phyloP scores from a whole-genome alignment of 2,113 vertebrate species.

The Pholis gunnellus region DNA sequence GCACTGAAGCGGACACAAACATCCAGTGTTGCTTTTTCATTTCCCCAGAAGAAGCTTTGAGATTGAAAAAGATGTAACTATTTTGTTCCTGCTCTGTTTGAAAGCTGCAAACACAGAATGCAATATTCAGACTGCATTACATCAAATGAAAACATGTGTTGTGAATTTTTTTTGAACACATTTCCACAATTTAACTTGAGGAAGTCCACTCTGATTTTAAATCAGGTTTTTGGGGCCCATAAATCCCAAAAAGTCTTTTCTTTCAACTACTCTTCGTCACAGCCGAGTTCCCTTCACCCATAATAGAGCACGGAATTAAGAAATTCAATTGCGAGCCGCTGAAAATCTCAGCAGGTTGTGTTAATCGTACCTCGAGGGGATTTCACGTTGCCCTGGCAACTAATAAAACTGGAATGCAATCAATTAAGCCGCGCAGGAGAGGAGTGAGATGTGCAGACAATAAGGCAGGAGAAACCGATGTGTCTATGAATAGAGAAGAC shows the following conservation, averaged over 20 bases:
- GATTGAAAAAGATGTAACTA: too few species aligned
- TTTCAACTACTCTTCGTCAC: background rate
- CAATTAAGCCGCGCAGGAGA: conserved; percentile 24
- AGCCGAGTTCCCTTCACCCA: conserved; percentile 21
- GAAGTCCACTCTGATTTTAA: background rate
- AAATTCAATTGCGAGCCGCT: conserved; percentile 20
- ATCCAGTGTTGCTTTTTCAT: background rate
- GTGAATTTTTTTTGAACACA: background rate
- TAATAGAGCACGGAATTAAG: background rate
- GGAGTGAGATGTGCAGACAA: conserved; percentile 5
- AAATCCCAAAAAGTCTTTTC: background rate
- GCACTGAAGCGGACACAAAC: background rate
- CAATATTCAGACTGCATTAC: conserved; percentile 3
- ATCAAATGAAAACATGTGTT: background rate
- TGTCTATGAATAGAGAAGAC: background rate
- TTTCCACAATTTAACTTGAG: background rate
- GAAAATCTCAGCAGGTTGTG: conserved; percentile 7
- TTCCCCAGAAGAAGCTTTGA: background rate
- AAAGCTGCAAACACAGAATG: background rate
- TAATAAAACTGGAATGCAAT: conserved; percentile 24
- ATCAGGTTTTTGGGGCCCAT: background rate
- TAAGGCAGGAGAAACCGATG: background rate
- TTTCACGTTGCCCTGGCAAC: conserved; percentile 24
- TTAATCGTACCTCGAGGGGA: background rate
- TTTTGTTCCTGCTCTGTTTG: background rate